Evolutionary conservation across 1,140 invertebrate species (phyloP).

Genomic region (Drosophila biarmipes): DNA sequence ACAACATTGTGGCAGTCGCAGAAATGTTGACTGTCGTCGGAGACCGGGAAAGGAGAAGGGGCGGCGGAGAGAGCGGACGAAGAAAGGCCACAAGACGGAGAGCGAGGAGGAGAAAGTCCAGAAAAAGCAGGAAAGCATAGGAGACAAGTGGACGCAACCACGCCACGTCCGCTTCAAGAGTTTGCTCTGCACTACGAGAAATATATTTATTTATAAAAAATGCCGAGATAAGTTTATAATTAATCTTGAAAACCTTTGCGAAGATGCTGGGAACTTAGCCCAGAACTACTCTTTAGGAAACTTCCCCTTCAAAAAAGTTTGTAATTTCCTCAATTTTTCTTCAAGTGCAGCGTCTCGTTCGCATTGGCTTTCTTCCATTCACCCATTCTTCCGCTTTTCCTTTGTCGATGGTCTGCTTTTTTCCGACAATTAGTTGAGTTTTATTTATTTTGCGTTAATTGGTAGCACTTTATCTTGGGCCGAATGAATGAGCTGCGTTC

Average conservation of each 20-base stretch:
- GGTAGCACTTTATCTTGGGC: slow-evolving; percentile 83
- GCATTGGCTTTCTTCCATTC: slow-evolving; percentile 29
- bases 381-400: slow-evolving; percentile 25
- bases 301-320: too few species aligned
- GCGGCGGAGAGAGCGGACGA: neutral
- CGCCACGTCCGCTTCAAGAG: slow-evolving; percentile 55
- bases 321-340: neutral
- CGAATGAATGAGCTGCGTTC: slow-evolving; percentile 80
- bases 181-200: slow-evolving; percentile 47
- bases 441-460: slow-evolving; percentile 84
- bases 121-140: slow-evolving; percentile 27
- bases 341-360: slow-evolving; percentile 1
- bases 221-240: neutral
- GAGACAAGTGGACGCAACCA: slow-evolving; percentile 55
- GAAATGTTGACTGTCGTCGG: slow-evolving; percentile 75
- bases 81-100: slow-evolving; percentile 5
- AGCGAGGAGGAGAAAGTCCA: slow-evolving; percentile 5
- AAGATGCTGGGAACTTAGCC: too few species aligned
- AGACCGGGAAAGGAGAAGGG: neutral
- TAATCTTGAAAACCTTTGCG: neutral
- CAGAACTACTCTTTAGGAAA: too few species aligned
- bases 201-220: fast-evolving
- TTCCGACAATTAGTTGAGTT: slow-evolving; percentile 84
- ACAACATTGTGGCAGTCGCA: slow-evolving; percentile 82
- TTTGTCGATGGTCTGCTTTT: slow-evolving; percentile 56